Evolutionary conservation across 2,888 invertebrate species (phyloP), one percentile per base, ranked within the genome.

Genomic region (Lysandra bellargus): DNA sequence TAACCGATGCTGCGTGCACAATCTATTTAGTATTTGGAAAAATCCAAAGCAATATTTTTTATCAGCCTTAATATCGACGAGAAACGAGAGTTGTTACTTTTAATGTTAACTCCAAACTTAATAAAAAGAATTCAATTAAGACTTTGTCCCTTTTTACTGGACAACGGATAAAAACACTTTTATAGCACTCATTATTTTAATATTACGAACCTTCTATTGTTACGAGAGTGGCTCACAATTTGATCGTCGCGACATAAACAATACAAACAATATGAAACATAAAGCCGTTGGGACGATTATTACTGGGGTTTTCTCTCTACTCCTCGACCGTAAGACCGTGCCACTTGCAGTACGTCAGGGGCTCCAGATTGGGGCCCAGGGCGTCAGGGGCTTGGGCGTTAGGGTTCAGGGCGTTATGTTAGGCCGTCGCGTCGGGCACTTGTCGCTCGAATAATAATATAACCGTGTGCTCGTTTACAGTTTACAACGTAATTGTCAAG

Each of bases 251-350:
- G 44, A 74, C 44, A 23, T 7, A 74, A 40, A 40, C 40, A 44
- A 76, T 69, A 33, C 76, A 76, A 76, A 75, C 53, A 75, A 23
- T 40, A 53, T 49, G 14, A 53, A 75, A 53, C 53, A 76, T 76
- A 57, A 76, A 76, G 53, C 57, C 17, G 76, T 57, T 17, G 57
- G 33, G 53, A 53, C 40, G 33, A 17, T 76, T 76, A 57, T 76
- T 57, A 14, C 53, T 12, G 53, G 30, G 30, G 79, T 80, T 79
- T 80, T 79, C 23, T 23, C 23, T 23, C 23, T 79, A 74, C 64
- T 80, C 79, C 57, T 78, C 79, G 79, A 69, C 80, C 80, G 76
- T 78, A 75, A 80, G 80, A 75, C 75, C 75, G 30, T 12, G 30
- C 30, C 12, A 30, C 64, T 69, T 4, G 23, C 33, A 37, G 69